A percentile compares a stretch with the other conserved stretches of the same genome.
phyloP scores from a whole-genome alignment of 2,888 invertebrate genomes.

The Spisula subtruncata region DNA sequence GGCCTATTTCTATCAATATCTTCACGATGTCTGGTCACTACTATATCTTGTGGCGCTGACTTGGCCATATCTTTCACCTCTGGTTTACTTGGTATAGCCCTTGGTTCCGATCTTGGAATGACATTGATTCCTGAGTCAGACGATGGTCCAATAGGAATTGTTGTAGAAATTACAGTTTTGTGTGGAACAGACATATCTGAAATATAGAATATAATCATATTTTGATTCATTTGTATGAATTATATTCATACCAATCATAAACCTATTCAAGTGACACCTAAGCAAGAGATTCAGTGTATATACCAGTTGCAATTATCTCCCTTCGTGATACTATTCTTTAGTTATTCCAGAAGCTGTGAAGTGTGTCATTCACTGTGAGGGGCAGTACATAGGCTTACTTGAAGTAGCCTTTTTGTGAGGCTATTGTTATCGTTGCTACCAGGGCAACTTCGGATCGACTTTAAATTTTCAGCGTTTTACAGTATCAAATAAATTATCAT shows the following conservation, averaged over 20 bases:
- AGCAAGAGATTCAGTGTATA: no score
- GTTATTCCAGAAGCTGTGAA: no score
- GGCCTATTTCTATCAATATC: constrained; percentile 52
- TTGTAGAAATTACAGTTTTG: constrained; percentile 67
- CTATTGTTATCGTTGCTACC: no score
- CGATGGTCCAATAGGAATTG: constrained; percentile 60
- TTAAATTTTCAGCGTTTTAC: no score
- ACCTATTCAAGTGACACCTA: neutral
- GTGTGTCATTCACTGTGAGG: no score
- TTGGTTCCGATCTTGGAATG: constrained; percentile 59
- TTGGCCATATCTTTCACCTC: constrained; percentile 44
- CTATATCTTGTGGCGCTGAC: constrained; percentile 66
- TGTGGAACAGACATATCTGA: constrained; percentile 33
- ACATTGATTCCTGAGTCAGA: constrained; percentile 32
- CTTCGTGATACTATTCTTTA: no score
- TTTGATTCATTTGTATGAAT: no score
- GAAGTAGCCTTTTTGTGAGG: no score
- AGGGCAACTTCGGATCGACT: no score
- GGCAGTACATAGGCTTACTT: no score
- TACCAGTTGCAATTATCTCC: no score
- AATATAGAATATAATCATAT: neutral
- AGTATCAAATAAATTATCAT: no score
- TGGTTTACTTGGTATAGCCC: constrained; percentile 58
- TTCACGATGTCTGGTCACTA: constrained; percentile 35
- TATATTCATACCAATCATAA: neutral